Percentiles rank a stretch among this genome's conserved stretches.
Conservation (phyloP, 2,888 invertebrate genomes). For the Agrotis clavis region DNA sequence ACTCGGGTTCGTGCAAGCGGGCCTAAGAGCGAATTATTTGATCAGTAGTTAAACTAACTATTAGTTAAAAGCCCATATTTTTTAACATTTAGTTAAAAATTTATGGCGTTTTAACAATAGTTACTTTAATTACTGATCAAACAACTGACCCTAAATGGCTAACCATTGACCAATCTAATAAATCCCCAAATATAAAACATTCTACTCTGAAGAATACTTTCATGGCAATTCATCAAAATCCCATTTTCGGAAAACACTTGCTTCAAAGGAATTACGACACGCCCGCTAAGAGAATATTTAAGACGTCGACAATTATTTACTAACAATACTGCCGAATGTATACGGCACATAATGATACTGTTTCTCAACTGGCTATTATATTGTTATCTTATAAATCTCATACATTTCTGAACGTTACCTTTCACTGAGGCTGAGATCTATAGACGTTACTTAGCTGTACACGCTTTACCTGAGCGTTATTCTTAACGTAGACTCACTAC, state of each 20-base stretch:
- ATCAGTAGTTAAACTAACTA: too few species aligned
- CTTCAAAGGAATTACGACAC: conserved; percentile 45
- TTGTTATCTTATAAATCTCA: conserved; percentile 69
- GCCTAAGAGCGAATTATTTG: too few species aligned
- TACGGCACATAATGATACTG: conserved; percentile 62
- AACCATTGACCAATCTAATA: not conserved
- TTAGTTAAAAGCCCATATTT: too few species aligned
- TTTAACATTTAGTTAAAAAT: too few species aligned
- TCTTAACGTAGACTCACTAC: not conserved
- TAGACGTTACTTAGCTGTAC: not conserved
- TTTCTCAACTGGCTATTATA: conserved; percentile 67
- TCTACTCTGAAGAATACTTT: conserved; percentile 5
- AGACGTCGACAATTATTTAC: conserved; percentile 64
- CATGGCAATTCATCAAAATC: conserved; percentile 34
- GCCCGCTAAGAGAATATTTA: conserved; percentile 53
- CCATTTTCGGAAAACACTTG: conserved; percentile 25
- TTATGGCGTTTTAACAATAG: too few species aligned
- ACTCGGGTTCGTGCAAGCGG: too few species aligned
- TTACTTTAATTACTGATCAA: too few species aligned
- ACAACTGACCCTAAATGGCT: too few species aligned
- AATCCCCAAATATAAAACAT: not conserved
- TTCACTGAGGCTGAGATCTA: conserved; percentile 62
- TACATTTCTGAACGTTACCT: conserved; percentile 69
- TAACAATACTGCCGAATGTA: conserved; percentile 59
- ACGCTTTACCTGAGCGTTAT: not conserved